Percentiles rank a stretch among this genome's conserved stretches.
Conservation (phyloP, 2,797 vertebrate genomes). For the Dendrocincla fuliginosa region DNA sequence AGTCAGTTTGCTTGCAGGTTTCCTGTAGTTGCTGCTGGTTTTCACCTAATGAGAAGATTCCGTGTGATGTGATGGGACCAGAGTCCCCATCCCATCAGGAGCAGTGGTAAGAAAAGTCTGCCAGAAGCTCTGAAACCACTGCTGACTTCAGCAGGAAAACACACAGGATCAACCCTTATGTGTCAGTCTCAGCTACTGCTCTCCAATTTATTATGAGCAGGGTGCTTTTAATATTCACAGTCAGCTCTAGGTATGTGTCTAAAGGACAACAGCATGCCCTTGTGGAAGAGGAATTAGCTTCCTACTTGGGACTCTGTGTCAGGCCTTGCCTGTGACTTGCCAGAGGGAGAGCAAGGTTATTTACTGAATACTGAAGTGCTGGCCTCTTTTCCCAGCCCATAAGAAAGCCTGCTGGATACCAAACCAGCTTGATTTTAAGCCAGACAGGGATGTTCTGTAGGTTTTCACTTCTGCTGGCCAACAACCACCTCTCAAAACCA, state of each 20-base stretch:
- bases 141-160: not conserved
- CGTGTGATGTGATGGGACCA: not conserved
- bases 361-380: not conserved
- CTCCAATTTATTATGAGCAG: not conserved
- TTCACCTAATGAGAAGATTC: not conserved
- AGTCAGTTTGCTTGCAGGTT: not conserved
- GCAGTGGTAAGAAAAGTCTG: not conserved
- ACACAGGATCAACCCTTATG: not conserved
- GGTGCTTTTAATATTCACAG: not conserved
- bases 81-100: not conserved
- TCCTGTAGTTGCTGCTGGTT: not conserved
- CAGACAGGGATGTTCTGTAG: not conserved
- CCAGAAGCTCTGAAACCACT: not conserved
- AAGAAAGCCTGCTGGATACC: not conserved
- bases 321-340: not conserved
- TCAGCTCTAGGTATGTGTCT: not conserved
- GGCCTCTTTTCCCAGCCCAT: not conserved
- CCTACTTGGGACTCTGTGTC: not conserved
- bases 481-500: not conserved
- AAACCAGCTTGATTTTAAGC: not conserved
- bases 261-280: not conserved
- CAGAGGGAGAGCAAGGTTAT: not conserved
- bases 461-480: not conserved
- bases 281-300: not conserved
- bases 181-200: not conserved